Percentiles rank a stretch among this genome's conserved stretches.
phyloP scores from a whole-genome alignment of 2,888 invertebrate genomes.

The Ophioninae sp. region DNA sequence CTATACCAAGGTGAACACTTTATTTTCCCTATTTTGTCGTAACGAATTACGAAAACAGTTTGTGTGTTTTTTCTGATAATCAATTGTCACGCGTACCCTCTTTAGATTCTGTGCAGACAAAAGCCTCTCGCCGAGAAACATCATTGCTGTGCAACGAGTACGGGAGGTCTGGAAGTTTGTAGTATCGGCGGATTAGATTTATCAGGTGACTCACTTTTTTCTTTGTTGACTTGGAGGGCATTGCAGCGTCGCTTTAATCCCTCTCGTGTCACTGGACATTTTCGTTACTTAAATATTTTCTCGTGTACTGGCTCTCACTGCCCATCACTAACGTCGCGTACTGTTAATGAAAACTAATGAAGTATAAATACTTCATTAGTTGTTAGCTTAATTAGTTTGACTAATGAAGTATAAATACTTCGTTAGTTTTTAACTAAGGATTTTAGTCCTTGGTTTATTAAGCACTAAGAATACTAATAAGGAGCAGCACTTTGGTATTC shows the following conservation, averaged over 20 bases:
- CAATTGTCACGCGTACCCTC: conserved; percentile 9
- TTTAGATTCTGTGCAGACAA: conserved; percentile 76
- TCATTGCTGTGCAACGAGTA: conserved; percentile 79
- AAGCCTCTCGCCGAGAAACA: conserved; percentile 77
- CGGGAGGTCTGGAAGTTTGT: conserved; percentile 78
- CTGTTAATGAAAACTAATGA: too few species aligned
- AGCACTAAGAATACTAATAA: neutral
- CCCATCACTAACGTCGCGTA: too few species aligned
- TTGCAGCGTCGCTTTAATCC: too few species aligned
- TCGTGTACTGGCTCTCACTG: too few species aligned
- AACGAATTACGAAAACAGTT: neutral
- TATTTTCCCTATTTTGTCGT: neutral
- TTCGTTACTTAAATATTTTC: too few species aligned
- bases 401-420: too few species aligned
- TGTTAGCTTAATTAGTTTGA: too few species aligned
- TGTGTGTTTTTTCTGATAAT: neutral
- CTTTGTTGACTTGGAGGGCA: too few species aligned
- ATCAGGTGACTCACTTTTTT: conserved; percentile 73
- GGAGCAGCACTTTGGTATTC: neutral
- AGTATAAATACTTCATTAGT: too few species aligned
- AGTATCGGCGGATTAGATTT: conserved; percentile 78
- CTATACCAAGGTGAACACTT: conserved; percentile 86
- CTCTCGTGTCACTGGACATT: too few species aligned
- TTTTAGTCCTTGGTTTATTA: neutral
- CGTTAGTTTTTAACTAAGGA: too few species aligned